These are phyloP conservation scores for Ancistrus triradiatus DNA, from an alignment of 2,113 vertebrate genomes.

Conservation along the genomic window DNA sequence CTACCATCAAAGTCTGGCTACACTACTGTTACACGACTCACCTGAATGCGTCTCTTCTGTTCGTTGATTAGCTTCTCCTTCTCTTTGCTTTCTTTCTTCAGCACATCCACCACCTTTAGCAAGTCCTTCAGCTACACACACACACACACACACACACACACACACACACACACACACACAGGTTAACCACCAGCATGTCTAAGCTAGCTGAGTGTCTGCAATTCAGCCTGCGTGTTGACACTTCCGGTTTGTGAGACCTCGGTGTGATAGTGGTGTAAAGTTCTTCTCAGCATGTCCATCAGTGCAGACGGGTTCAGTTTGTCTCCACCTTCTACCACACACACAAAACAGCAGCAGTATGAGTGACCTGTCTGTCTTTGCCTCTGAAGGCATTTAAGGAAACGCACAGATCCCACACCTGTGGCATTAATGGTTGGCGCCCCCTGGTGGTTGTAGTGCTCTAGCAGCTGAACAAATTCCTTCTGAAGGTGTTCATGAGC, in stretches of 20 bases:
- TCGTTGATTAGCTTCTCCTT: conserved; percentile 45
- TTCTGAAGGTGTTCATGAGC: not conserved
- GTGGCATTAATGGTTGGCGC: not conserved
- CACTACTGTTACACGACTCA: conserved; percentile 29
- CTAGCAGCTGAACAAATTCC: conserved; percentile 22
- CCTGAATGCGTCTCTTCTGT: conserved; percentile 45
- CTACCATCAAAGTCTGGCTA: too few relatives aligned
- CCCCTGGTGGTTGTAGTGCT: conserved; percentile 29
- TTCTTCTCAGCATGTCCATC: conserved; percentile 46
- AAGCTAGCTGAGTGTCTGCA: too few relatives aligned
- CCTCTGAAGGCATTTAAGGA: not conserved
- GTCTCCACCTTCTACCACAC: conserved; percentile 28
- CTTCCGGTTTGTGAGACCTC: conserved; percentile 13
- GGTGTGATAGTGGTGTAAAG: conserved; percentile 12
- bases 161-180: not conserved
- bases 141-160: conserved; percentile 11
- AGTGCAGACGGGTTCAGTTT: conserved; percentile 38
- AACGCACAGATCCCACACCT: not conserved
- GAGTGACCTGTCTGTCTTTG: not conserved
- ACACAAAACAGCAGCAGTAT: not conserved
- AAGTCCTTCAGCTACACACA: conserved; percentile 55
- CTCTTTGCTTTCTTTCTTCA: conserved; percentile 46
- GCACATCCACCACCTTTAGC: conserved; percentile 23
- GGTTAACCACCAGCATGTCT: not conserved
- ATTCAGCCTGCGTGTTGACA: not conserved